Evolutionary conservation across 2,888 invertebrate species (phyloP), one percentile per base, ranked within the genome.

Genomic region (Papilio elwesi): DNA sequence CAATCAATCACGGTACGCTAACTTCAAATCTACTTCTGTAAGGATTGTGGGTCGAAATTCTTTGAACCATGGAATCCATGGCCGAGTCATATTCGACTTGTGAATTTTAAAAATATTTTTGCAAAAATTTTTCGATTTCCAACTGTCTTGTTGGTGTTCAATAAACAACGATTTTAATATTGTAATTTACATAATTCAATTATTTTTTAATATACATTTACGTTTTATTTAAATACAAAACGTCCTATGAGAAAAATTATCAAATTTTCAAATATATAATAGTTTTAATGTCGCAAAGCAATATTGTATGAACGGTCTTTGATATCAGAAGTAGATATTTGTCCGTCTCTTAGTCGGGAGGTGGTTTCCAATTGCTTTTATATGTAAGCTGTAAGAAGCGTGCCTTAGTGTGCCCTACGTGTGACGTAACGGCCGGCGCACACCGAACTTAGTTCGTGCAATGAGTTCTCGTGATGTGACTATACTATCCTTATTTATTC

Each of bases 391-490:
- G 16, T 72, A 59, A 55, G 53, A 75, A 74, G 75, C 76, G 77
- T 79, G 79, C 79, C 77, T 76, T 76, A 75, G 71, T 68, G 76
- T 76, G 75, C 78, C 76, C 69, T 76, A 74, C 80, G 82, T 81
- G 64, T 75, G 80, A 82, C 84, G 82, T 77, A 76, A 66, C 74
- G 78, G 74, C 78, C 77, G 76, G 77, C 77, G 74, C 75, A 57
- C 47, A 70, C 75, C 79, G 84, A 81, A 83, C 85, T 74, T 79
- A 82, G 84, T 86, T 85, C 85, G 86, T 78, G 79, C 80, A 77
- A 76, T 79, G 80, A 82, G 79, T 80, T 80, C 49, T 76, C 78
- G 75, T 70, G 43, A 67, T 72, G 13, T 75, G 74, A 81, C 79
- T 79, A 81, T 78, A 79, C 78, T 77, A 76, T 82, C 4, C 26